Evolutionary conservation across 92 coral and sea anemone genomes (phyloP).

Genomic region (Phenganax marumi): DNA sequence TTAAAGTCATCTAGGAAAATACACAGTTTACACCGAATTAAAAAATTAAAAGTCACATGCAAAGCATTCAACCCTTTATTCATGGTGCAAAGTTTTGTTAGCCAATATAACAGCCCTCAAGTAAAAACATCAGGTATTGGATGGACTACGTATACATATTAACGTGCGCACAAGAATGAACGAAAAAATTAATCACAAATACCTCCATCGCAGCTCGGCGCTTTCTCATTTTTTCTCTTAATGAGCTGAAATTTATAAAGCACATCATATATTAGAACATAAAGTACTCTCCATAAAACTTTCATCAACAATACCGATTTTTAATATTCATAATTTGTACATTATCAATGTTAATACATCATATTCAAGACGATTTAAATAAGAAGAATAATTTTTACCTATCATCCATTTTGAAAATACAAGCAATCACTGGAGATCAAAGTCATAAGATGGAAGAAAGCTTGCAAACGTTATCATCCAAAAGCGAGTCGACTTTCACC

Average conservation of each 20-base stretch:
- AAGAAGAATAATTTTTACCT: not conserved
- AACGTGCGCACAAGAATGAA: not conserved
- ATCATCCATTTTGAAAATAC: slow-evolving; percentile 25
- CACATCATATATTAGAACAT: not conserved
- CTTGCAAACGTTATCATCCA: not conserved
- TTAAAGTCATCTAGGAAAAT: slow-evolving; percentile 66
- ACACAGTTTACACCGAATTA: not conserved
- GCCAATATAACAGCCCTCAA: not conserved
- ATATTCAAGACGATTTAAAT: not conserved
- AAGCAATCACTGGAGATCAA: not conserved
- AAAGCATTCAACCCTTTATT: not conserved
- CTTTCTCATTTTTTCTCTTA: slow-evolving; percentile 86
- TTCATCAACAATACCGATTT: not conserved
- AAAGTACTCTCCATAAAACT: not conserved
- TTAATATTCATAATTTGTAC: not conserved
- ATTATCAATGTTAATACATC: too few species aligned
- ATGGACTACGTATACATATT: not conserved
- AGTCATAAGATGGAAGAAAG: not conserved
- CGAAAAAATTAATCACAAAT: not conserved
- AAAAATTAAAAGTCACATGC: not conserved
- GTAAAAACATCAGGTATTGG: not conserved
- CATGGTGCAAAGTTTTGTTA: not conserved
- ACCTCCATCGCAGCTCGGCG: slow-evolving; percentile 99
- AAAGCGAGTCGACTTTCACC: not conserved
- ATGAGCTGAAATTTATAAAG: slow-evolving; percentile 42